Base-by-base conservation (phyloP, 1,140 invertebrate species). In the Batillaria attramentaria region DNA sequence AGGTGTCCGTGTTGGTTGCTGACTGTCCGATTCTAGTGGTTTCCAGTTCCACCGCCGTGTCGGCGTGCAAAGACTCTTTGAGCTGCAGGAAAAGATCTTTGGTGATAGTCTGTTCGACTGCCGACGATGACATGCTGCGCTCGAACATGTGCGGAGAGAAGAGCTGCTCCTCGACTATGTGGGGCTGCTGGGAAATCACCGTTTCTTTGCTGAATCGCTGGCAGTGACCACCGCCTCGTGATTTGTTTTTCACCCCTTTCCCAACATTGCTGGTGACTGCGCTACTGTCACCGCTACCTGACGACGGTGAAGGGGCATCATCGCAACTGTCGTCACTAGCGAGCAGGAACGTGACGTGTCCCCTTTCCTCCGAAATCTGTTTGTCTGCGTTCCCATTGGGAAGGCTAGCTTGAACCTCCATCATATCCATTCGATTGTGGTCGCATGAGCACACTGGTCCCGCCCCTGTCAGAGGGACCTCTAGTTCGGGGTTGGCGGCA, bases 61-160 rank as follows among this genome's bases (percentile, higher is more conserved):
- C n/a, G n/a, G n/a, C n/a, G 3, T 24, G 42, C 37, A 69, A 69
- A n/a, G 35, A 13, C 6, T 37, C 37, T 24, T 69, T 37, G 37
- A 69, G 39, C 37, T 69, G 66, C 66, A 39, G 39, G 3, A 69
- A 42, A 41, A 69, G 66, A 24, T 69, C 66, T 28, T 42, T 69
- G 8, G 66, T 39, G 39, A 18, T 77, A 46, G 54, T 66, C 43
- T 73, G 33, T 33, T 79, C 78, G 13, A 79, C 70, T 33, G 20
- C 37, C 24, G 78, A 79, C 31, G 46, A 74, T 13, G 78, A 79
- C 31, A 74, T 42, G 42, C 72, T 79, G 10, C 60, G 78, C 20
- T 79, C 78, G 10, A 79, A 35, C 33, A 74, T 31, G 62, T 79
- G 70, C 33, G 77, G 68, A 31, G 69, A 60, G 33, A 5, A 39